Conservation (phyloP, 2,888 invertebrate genomes). For the Phlogophora meticulosa region DNA sequence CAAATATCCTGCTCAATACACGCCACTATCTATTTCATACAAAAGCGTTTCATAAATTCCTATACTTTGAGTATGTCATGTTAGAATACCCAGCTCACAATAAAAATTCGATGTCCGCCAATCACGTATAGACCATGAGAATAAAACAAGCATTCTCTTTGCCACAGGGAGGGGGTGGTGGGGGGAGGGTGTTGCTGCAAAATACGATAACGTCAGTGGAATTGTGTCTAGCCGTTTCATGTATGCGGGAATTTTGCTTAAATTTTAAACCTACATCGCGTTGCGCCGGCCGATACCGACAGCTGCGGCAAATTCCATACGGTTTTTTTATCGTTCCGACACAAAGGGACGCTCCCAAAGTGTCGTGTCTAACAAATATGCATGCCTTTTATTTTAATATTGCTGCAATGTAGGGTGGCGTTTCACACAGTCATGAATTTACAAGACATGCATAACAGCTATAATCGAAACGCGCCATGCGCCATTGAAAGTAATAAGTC, state of each 20-base stretch:
- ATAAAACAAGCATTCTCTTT: slow-evolving; percentile 74
- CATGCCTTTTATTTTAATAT: slow-evolving; percentile 36
- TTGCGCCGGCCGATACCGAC: slow-evolving; percentile 56
- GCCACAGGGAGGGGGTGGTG: slow-evolving; percentile 63
- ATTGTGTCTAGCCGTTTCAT: slow-evolving; percentile 73
- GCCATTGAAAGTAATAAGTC: slow-evolving; percentile 1
- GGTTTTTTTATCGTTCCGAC: slow-evolving; percentile 36
- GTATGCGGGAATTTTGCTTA: slow-evolving; percentile 68
- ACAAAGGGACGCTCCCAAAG: slow-evolving; percentile 31
- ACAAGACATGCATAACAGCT: slow-evolving; percentile 1
- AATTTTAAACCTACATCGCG: slow-evolving; percentile 70
- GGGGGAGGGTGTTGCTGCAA: slow-evolving; percentile 60
- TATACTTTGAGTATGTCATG: slow-evolving; percentile 53
- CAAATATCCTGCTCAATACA: slow-evolving; percentile 32
- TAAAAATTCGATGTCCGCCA: slow-evolving; percentile 73
- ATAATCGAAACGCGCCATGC: slow-evolving; percentile 8
- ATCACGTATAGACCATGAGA: slow-evolving; percentile 73
- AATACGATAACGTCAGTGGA: slow-evolving; percentile 75
- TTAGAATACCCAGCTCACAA: slow-evolving; percentile 60
- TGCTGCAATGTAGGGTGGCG: background rate
- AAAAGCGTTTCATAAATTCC: slow-evolving; percentile 47
- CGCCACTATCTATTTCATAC: slow-evolving; percentile 38
- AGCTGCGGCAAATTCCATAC: slow-evolving; percentile 55
- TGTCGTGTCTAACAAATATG: slow-evolving; percentile 22
- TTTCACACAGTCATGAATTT: slow-evolving; percentile 14